A percentile compares a stretch with the other conserved stretches of the same genome.
phyloP scores from a whole-genome alignment of 2,113 vertebrate genomes.

The Camelus bactrianus region DNA sequence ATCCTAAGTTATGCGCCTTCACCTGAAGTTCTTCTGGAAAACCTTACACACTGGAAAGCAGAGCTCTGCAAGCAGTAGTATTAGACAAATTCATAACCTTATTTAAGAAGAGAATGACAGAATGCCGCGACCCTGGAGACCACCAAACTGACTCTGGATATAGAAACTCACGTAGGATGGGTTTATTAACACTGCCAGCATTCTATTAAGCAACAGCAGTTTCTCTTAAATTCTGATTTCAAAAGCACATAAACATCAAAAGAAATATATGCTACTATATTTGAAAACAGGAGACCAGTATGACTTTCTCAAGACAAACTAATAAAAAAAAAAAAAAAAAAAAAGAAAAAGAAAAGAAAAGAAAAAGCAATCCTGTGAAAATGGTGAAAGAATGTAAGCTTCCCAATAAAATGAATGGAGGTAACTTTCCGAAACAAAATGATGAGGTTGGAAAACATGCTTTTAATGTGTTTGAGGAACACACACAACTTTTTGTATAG shows the following conservation, averaged over 20 bases:
- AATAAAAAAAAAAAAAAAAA: not conserved
- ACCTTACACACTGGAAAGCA: not conserved
- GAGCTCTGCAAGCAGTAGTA: not conserved
- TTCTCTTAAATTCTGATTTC: not conserved
- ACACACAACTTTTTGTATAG: not conserved
- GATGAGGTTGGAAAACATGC: not conserved
- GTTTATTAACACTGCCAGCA: not conserved
- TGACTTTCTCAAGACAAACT: not conserved
- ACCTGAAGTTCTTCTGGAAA: not conserved
- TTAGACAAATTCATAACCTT: not conserved
- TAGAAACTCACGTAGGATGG: not conserved
- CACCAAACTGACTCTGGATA: not conserved
- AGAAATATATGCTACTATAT: not conserved
- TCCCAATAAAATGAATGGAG: not conserved
- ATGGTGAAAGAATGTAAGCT: not conserved
- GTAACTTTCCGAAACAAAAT: not conserved
- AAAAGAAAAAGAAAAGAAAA: not conserved
- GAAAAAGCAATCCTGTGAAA: not conserved
- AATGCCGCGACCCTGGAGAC: not conserved
- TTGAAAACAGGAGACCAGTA: not conserved
- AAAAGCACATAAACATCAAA: not conserved
- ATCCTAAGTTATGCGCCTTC: not conserved
- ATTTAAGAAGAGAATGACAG: not conserved
- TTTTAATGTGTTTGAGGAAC: conserved; percentile 22
- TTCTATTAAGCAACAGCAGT: not conserved